phyloP scores from a whole-genome alignment of 2,888 invertebrate genomes.

The Heliconius sara region DNA sequence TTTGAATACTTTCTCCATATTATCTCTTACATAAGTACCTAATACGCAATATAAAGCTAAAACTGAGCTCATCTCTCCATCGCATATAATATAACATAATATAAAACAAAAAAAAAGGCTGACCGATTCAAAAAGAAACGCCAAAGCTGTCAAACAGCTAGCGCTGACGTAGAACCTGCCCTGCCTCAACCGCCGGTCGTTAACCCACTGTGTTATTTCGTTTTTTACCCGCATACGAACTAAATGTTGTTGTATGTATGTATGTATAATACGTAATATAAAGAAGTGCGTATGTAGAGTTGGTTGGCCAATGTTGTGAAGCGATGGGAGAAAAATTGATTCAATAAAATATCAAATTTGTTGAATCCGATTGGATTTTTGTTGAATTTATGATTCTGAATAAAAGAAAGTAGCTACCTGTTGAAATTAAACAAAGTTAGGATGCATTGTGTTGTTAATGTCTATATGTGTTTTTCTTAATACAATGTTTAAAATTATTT shows the following conservation, averaged over 20 bases:
- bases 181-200: conserved; percentile 78
- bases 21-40: not conserved
- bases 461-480: not conserved
- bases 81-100: conserved; percentile 20
- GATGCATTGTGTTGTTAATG: not conserved
- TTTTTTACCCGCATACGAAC: conserved; percentile 81
- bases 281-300: conserved; percentile 14
- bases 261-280: conserved; percentile 51
- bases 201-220: conserved; percentile 76
- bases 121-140: conserved; percentile 79
- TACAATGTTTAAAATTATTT: not conserved
- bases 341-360: not conserved
- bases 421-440: no score
- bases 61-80: not conserved
- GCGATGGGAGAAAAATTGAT: not conserved
- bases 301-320: not conserved
- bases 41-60: not conserved
- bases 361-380: not conserved
- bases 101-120: conserved; percentile 48
- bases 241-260: conserved; percentile 61
- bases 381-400: no score
- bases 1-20: not conserved
- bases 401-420: not conserved
- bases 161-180: conserved; percentile 66
- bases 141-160: conserved; percentile 82